These are phyloP conservation scores for Danio jaintianensis DNA, from an alignment of 2,797 vertebrate species.

Conservation along the genomic window DNA sequence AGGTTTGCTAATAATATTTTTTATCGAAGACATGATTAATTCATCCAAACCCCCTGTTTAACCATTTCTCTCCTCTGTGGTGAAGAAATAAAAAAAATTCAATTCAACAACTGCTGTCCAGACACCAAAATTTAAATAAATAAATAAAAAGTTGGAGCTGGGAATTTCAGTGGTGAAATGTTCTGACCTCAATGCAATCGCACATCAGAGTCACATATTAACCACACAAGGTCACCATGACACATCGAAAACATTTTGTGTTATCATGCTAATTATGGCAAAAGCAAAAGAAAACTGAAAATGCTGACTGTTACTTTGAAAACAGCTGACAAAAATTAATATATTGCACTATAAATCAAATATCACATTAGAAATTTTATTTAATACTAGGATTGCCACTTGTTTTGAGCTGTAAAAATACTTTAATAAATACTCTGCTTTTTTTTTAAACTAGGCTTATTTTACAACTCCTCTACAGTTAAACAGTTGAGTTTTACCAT, in stretches of 20 bases:
- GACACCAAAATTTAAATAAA: too few relatives aligned
- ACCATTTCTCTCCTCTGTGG: too few relatives aligned
- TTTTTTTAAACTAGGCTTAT: too few relatives aligned
- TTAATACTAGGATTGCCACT: not conserved
- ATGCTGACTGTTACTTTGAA: not conserved
- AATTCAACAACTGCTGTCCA: too few relatives aligned
- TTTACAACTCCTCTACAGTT: too few relatives aligned
- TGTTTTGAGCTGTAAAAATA: too few relatives aligned
- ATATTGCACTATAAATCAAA: slow-evolving; percentile 1
- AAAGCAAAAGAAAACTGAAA: not conserved
- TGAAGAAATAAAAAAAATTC: too few relatives aligned
- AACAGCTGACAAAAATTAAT: not conserved
- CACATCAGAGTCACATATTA: not conserved
- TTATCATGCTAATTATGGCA: not conserved
- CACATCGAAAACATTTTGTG: not conserved
- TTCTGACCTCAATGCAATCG: not conserved
- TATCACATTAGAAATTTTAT: not conserved
- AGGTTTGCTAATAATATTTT: too few relatives aligned
- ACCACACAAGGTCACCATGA: not conserved
- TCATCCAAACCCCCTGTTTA: too few relatives aligned
- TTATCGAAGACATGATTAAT: too few relatives aligned
- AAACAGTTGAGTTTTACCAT: too few relatives aligned
- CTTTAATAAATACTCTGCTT: too few relatives aligned
- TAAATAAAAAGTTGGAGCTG: not conserved
- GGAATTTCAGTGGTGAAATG: not conserved